Conservation (phyloP, 2,113 vertebrate species). For the Boulengeromyrus knoepffleri region DNA sequence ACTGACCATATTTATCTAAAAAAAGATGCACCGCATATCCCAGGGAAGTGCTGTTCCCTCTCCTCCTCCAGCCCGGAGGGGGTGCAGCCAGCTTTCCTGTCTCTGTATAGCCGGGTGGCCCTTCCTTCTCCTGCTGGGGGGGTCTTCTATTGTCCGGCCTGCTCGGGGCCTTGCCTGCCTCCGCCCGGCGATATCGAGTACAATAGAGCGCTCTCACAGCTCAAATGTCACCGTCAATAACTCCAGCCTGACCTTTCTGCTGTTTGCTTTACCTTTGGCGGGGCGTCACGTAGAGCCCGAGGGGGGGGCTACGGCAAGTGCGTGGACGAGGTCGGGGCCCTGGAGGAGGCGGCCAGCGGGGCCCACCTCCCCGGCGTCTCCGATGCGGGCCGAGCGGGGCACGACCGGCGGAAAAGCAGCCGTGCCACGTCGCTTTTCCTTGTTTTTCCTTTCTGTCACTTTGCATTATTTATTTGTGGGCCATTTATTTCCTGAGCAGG, state of each 20-base stretch:
- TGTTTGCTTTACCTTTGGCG: constrained; percentile 6
- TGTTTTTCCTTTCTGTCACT: neutral
- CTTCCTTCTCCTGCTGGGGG: neutral
- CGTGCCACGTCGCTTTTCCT: neutral
- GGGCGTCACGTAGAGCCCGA: neutral
- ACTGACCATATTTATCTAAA: neutral
- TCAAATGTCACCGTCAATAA: constrained; percentile 16
- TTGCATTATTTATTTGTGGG: neutral
- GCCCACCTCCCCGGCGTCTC: neutral
- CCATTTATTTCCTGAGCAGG: neutral
- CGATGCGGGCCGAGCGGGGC: neutral
- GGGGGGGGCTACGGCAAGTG: neutral
- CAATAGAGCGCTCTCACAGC: neutral
- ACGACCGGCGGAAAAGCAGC: neutral
- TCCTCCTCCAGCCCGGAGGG: no score
- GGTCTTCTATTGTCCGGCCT: neutral
- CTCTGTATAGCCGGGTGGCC: neutral
- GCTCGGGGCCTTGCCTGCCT: neutral
- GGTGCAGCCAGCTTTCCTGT: neutral
- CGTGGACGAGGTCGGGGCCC: neutral
- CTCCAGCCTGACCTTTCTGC: constrained; percentile 6
- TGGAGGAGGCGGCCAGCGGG: neutral
- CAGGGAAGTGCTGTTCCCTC: neutral
- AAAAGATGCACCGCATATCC: neutral
- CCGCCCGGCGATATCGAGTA: neutral